A percentile compares a stretch with the other conserved stretches of the same genome.
These are phyloP conservation scores for Drosophila rellima DNA, from an alignment of 2,888 invertebrate genomes.

Conservation along the genomic window DNA sequence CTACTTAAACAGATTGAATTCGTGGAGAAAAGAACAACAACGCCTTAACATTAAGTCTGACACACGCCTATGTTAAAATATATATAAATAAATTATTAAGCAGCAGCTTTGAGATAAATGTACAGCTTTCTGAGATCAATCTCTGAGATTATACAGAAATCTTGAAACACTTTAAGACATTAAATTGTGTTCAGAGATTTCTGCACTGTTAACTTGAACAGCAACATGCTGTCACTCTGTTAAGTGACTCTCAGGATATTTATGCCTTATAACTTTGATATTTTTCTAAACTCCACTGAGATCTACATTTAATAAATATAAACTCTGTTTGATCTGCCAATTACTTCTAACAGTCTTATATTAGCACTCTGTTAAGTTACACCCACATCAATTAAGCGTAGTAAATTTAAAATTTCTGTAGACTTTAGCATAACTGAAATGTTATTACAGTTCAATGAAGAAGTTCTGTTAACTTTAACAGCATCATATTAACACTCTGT, in stretches of 20 bases:
- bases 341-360: not conserved
- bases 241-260: not conserved
- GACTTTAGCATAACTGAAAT: not conserved
- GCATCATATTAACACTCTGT: not conserved
- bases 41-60: not conserved
- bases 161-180: not conserved
- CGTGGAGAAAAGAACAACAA: not conserved
- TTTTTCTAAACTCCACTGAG: no score
- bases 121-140: not conserved
- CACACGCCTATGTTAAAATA: not conserved
- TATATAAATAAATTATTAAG: not conserved
- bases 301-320: no score
- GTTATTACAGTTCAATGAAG: no score
- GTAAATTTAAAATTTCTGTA: no score
- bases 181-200: not conserved
- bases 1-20: constrained; percentile 12
- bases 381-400: no score
- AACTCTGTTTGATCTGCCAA: no score
- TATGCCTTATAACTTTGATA: no score
- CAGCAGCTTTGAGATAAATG: not conserved
- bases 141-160: not conserved
- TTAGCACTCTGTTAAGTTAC: not conserved
- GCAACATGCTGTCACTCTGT: not conserved
- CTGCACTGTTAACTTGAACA: not conserved
- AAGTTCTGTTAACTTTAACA: not conserved